Percentiles rank a stretch among this genome's conserved stretches.
Evolutionary conservation across 2,888 invertebrate species (phyloP).

Genomic region (Anodontia alba): DNA sequence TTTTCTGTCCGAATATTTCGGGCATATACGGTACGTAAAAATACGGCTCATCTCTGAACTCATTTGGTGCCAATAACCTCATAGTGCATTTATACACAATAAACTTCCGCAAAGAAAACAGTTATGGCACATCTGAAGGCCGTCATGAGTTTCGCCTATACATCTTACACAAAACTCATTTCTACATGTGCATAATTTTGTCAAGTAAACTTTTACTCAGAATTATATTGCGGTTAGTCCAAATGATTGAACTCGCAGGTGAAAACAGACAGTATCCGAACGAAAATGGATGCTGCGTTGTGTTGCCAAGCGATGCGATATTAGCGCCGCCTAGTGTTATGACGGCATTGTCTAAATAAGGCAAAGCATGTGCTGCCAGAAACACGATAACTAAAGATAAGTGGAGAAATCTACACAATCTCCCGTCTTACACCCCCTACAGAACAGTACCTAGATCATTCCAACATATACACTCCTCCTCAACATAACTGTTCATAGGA

Average conservation of each 20-base stretch:
- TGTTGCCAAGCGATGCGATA: slow-evolving; percentile 2
- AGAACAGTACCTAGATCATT: background rate
- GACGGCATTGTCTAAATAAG: slow-evolving; percentile 71
- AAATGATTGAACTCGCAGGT: background rate
- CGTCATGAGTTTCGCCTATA: background rate
- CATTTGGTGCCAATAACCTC: slow-evolving; percentile 6
- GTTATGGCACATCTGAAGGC: background rate
- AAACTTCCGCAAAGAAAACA: background rate
- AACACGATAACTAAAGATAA: slow-evolving; percentile 52
- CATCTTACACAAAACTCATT: background rate
- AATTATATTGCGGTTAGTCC: background rate
- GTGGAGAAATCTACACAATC: slow-evolving; percentile 11
- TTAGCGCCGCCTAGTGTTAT: slow-evolving; percentile 48
- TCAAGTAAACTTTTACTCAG: background rate
- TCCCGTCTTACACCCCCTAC: slow-evolving; percentile 13
- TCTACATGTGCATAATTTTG: slow-evolving; percentile 4
- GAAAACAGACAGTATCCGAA: background rate
- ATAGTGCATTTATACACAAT: background rate
- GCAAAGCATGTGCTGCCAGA: slow-evolving; percentile 67
- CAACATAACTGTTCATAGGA: slow-evolving; percentile 2
- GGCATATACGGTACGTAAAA: too few relatives aligned
- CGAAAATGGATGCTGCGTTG: slow-evolving; percentile 12
- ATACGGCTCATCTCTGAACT: background rate
- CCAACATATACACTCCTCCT: slow-evolving; percentile 14
- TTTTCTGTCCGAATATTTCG: too few relatives aligned